Percentiles rank a stretch among this genome's conserved stretches.
phyloP scores from a whole-genome alignment of 2,113 vertebrate genomes.

The Oxygymnocypris stewartii region DNA sequence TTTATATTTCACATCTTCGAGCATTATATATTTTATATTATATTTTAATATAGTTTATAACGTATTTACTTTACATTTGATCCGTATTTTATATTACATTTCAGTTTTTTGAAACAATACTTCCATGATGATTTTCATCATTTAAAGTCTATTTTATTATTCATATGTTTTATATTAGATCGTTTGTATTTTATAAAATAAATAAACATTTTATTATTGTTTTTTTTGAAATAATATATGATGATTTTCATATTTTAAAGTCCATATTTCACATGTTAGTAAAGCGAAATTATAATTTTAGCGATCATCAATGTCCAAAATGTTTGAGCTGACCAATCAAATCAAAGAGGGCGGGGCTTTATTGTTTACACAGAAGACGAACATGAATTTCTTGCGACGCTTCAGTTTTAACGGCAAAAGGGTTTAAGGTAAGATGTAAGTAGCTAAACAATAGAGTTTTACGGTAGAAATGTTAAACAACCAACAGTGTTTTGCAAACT shows the following conservation, averaged over 20 bases:
- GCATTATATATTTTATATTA: not conserved
- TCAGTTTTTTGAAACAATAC: not conserved
- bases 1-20: too few species aligned
- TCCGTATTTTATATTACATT: not conserved
- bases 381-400: not conserved
- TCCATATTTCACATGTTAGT: not conserved
- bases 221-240: not conserved
- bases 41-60: not conserved
- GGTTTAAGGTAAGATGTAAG: not conserved
- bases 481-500: not conserved
- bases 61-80: not conserved
- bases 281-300: not conserved
- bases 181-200: too few species aligned
- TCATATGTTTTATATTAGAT: too few species aligned
- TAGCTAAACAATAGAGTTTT: not conserved
- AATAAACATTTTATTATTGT: not conserved
- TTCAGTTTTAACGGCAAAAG: not conserved
- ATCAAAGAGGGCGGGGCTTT: not conserved
- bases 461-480: slow-evolving; percentile 43
- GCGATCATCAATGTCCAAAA: not conserved
- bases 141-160: too few species aligned
- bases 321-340: not conserved
- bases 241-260: not conserved
- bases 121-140: not conserved
- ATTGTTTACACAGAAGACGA: not conserved